A percentile compares a stretch with the other conserved stretches of the same genome.
These are phyloP conservation scores for Andricus quercusramuli DNA, from an alignment of 2,888 invertebrate species.

Conservation along the genomic window DNA sequence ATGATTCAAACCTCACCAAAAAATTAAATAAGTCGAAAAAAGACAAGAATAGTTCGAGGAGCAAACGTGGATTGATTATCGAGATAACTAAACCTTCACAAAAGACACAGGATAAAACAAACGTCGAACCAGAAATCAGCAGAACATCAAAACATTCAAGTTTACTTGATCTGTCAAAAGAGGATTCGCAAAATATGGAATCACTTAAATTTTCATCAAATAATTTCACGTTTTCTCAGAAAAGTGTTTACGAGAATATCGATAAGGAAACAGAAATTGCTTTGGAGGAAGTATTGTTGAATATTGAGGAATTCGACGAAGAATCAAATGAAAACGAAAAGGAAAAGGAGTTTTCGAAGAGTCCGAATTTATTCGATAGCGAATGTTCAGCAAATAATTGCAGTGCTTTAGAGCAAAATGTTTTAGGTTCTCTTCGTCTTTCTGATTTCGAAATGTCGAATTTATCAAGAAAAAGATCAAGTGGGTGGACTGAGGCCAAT, in stretches of 20 bases:
- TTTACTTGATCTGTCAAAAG: neutral
- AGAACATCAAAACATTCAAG: neutral
- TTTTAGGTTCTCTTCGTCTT: slow-evolving; percentile 63
- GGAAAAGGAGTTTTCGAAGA: slow-evolving; percentile 67
- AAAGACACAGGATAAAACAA: neutral
- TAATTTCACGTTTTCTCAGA: slow-evolving; percentile 2
- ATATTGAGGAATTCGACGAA: neutral
- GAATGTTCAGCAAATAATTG: slow-evolving; percentile 80
- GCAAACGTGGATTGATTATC: slow-evolving; percentile 1
- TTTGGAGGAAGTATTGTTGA: slow-evolving; percentile 10
- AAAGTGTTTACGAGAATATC: slow-evolving; percentile 31
- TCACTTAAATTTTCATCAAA: neutral
- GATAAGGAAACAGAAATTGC: slow-evolving; percentile 25
- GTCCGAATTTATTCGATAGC: slow-evolving; percentile 82
- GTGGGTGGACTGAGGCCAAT: neutral
- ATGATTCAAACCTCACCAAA: neutral
- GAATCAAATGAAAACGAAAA: neutral
- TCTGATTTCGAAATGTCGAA: slow-evolving; percentile 62
- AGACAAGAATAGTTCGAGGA: neutral
- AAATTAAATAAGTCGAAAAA: slow-evolving; percentile 6
- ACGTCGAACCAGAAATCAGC: neutral
- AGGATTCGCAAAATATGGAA: neutral
- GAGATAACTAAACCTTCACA: slow-evolving; percentile 7
- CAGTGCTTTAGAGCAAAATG: slow-evolving; percentile 78
- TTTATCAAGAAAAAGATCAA: slow-evolving; percentile 35